These are phyloP conservation scores for Huso huso DNA, from an alignment of 2,797 vertebrate genomes.

Conservation along the genomic window DNA sequence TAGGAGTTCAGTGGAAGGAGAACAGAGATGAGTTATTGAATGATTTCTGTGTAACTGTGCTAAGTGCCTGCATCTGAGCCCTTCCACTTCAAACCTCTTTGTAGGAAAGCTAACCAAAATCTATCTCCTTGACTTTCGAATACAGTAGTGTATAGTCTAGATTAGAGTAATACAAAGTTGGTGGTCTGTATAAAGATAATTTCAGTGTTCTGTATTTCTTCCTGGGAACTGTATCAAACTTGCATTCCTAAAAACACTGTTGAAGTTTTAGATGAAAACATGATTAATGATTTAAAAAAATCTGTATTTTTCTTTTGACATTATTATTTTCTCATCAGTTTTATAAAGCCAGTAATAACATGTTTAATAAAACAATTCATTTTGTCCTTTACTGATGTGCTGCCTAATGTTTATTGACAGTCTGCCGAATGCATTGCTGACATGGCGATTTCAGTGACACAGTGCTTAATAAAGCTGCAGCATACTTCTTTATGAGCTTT, in stretches of 20 bases:
- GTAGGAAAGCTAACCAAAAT: too few relatives aligned
- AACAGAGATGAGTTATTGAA: not conserved
- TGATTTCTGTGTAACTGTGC: not conserved
- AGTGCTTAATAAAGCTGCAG: conserved; percentile 66
- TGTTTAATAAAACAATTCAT: conserved; percentile 43
- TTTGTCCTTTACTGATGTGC: conserved; percentile 60
- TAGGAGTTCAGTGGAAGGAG: too few relatives aligned
- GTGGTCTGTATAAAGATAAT: too few relatives aligned
- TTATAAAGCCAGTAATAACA: conserved; percentile 27
- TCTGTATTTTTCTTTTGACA: conserved; percentile 20
- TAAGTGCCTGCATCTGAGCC: not conserved
- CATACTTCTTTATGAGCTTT: conserved; percentile 82
- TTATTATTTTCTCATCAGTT: conserved; percentile 26
- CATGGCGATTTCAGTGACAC: conserved; percentile 65
- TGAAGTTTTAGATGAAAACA: conserved; percentile 3
- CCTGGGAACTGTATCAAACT: conserved; percentile 16
- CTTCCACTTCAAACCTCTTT: not conserved
- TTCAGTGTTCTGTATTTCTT: conserved; percentile 18
- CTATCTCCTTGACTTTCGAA: too few relatives aligned
- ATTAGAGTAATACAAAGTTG: too few relatives aligned
- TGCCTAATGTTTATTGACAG: conserved; percentile 82
- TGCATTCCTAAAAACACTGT: conserved; percentile 1
- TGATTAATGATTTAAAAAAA: conserved; percentile 19
- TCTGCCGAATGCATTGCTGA: conserved; percentile 70
- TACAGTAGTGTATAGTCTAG: too few relatives aligned